Evolutionary conservation across 2,888 invertebrate genomes (phyloP).

Genomic region (Schrankia costaestrigalis): DNA sequence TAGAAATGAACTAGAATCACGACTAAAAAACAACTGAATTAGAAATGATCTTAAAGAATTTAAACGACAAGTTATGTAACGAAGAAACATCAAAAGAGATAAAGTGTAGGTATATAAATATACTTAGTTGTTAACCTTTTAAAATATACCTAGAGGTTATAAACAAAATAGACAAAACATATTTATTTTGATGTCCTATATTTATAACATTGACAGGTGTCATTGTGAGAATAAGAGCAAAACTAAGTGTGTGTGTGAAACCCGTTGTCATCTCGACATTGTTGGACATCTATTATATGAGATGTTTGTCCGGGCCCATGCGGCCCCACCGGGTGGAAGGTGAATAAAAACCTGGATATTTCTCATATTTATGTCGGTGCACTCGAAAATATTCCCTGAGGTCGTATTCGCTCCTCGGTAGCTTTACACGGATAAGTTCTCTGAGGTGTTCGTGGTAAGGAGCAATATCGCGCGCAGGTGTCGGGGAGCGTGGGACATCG

Average conservation of each 20-base stretch:
- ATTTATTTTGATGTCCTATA: background rate
- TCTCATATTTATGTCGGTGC: slow-evolving; percentile 79
- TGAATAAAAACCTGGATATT: slow-evolving; percentile 76
- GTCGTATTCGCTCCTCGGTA: slow-evolving; percentile 45
- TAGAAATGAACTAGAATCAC: too few species aligned
- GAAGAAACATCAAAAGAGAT: too few species aligned
- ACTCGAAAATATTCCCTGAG: slow-evolving; percentile 75
- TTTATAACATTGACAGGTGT: slow-evolving; percentile 30
- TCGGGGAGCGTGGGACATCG: slow-evolving; percentile 74
- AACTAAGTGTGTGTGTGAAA: slow-evolving; percentile 38
- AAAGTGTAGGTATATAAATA: too few species aligned
- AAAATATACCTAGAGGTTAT: background rate
- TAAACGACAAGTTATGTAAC: too few species aligned
- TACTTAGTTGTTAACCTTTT: too few species aligned
- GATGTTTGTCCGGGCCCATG: slow-evolving; percentile 57
- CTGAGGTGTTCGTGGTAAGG: slow-evolving; percentile 60
- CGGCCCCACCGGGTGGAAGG: slow-evolving; percentile 51
- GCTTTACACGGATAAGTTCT: slow-evolving; percentile 57
- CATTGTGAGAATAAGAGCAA: slow-evolving; percentile 34
- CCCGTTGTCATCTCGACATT: slow-evolving; percentile 63
- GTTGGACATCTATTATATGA: slow-evolving; percentile 67
- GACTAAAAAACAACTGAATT: too few species aligned
- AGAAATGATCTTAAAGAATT: too few species aligned
- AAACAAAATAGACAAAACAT: background rate
- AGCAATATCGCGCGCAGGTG: slow-evolving; percentile 72